Conservation (phyloP, 2,888 invertebrate species). For the Bedellia somnulentella region DNA sequence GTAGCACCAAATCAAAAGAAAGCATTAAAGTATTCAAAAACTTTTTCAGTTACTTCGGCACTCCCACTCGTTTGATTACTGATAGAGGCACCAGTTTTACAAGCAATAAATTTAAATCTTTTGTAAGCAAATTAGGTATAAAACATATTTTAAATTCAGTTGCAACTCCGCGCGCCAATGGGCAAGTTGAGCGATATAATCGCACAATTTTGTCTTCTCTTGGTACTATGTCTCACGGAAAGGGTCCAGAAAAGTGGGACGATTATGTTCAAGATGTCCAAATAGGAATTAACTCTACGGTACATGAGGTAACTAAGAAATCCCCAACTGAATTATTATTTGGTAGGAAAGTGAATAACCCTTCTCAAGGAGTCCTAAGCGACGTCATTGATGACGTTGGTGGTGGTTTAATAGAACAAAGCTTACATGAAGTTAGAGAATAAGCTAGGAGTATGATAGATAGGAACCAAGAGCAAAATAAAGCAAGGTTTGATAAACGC, state of each 20-base stretch:
- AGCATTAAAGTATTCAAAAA: conserved; percentile 3
- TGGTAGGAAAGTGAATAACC: conserved; percentile 8
- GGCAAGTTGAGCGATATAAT: conserved; percentile 5
- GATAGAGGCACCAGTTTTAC: conserved; percentile 8
- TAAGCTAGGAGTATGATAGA: no score
- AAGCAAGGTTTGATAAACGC: conserved; percentile 6
- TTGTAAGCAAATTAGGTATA: not conserved
- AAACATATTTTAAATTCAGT: conserved; percentile 4
- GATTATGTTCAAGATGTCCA: conserved; percentile 8
- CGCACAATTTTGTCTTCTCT: not conserved
- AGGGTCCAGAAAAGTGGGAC: conserved; percentile 1
- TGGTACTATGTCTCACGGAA: not conserved
- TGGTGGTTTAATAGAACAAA: conserved; percentile 3
- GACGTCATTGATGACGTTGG: conserved; percentile 4
- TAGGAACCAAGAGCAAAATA: no score
- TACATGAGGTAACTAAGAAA: conserved; percentile 7
- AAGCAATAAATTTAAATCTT: conserved; percentile 4
- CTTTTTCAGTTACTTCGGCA: conserved; percentile 6
- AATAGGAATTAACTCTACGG: conserved; percentile 9
- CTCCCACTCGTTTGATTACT: conserved; percentile 4
- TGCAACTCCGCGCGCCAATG: conserved; percentile 6
- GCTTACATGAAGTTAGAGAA: conserved; percentile 4
- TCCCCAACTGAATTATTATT: conserved; percentile 16
- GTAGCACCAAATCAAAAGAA: conserved; percentile 5
- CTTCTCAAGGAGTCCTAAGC: conserved; percentile 6